These are phyloP conservation scores for Arion vulgaris DNA, from an alignment of 1,140 invertebrate genomes.

Conservation along the genomic window DNA sequence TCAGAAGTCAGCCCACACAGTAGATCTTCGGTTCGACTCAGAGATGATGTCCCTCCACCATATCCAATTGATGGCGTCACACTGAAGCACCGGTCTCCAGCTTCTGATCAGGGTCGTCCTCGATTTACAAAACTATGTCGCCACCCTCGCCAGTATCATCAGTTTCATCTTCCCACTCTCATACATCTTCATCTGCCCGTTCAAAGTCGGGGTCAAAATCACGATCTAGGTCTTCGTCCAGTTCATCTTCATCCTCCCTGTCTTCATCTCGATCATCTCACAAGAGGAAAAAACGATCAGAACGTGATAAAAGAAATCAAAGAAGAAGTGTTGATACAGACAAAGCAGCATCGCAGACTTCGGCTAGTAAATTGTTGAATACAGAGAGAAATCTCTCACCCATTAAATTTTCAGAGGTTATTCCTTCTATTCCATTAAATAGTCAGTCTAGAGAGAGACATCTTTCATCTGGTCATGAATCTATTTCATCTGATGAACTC, in stretches of 20 bases:
- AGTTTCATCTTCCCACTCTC: conserved; percentile 7
- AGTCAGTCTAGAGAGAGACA: conserved; percentile 1
- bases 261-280: conserved; percentile 18
- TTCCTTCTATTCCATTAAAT: not conserved
- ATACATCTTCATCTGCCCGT: not conserved
- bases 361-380: not conserved
- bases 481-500: conserved; percentile 38
- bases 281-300: not conserved
- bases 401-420: not conserved
- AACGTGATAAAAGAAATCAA: conserved; percentile 22
- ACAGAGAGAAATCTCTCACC: conserved; percentile 17
- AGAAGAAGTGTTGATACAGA: conserved; percentile 5
- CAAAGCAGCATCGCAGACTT: not conserved
- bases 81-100: conserved; percentile 10
- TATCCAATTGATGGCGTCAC: conserved; percentile 7
- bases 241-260: not conserved
- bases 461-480: conserved; percentile 35
- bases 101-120: not conserved
- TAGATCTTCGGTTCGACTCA: conserved; percentile 6
- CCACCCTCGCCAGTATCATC: conserved; percentile 36
- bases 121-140: conserved; percentile 8
- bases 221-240: conserved; percentile 19
- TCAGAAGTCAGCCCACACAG: conserved; percentile 27
- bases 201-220: conserved; percentile 35
- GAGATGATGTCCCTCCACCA: conserved; percentile 26